phyloP scores from a whole-genome alignment of 2,113 vertebrate species.

The Apaloderma vittatum region DNA sequence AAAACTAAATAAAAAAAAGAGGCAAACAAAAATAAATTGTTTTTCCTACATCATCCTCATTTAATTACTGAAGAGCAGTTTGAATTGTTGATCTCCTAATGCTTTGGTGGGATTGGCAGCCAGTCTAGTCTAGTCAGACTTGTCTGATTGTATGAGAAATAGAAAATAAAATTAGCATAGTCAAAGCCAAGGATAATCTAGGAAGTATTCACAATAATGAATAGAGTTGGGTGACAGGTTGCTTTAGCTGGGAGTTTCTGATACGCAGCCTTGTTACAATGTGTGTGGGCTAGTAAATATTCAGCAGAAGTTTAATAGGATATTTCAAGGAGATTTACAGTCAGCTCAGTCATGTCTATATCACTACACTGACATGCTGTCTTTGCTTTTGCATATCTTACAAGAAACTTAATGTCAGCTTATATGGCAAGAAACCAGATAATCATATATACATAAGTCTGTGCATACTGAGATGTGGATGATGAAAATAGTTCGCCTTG shows the following conservation, averaged over 20 bases:
- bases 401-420: not conserved
- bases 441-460: not conserved
- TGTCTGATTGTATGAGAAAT: conserved; percentile 19
- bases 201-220: conserved; percentile 49
- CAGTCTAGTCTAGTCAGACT: conserved; percentile 26
- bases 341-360: conserved; percentile 26
- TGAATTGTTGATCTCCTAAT: conserved; percentile 28
- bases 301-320: conserved; percentile 28
- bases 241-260: not conserved
- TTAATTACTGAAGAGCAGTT: conserved; percentile 29
- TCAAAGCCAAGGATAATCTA: conserved; percentile 39
- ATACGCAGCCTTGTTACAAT: not conserved
- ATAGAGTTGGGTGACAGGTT: conserved; percentile 16
- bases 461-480: not conserved
- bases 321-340: conserved; percentile 54
- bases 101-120: not conserved
- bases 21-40: conserved; percentile 46
- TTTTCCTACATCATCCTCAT: conserved; percentile 7
- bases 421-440: not conserved
- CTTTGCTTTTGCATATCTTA: conserved; percentile 20
- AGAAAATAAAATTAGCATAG: conserved; percentile 61
- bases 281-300: conserved; percentile 60
- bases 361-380: not conserved
- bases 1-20: not conserved
- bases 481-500: not conserved